A percentile compares a stretch with the other conserved stretches of the same genome.
phyloP scores from a whole-genome alignment of 2,888 invertebrate species.

The Andrena bicolor region DNA sequence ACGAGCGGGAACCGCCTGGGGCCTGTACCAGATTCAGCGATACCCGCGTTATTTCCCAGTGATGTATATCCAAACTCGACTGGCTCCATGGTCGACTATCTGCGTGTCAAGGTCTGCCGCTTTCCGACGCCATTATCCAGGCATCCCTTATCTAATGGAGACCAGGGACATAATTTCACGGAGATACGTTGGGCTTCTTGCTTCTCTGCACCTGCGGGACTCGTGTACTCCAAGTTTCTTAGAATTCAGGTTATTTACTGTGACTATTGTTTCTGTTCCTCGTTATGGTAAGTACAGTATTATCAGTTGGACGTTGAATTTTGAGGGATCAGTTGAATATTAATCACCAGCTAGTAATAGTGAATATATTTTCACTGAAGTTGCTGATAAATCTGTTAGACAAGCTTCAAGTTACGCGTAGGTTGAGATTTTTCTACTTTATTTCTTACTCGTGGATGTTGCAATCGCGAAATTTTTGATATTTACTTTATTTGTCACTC shows the following conservation, averaged over 20 bases:
- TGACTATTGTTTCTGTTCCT: no score
- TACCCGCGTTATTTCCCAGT: slow-evolving; percentile 55
- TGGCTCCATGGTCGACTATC: slow-evolving; percentile 1
- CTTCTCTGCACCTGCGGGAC: slow-evolving; percentile 3
- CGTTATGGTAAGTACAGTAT: no score
- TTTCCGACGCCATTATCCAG: not conserved
- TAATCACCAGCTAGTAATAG: no score
- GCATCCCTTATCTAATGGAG: slow-evolving; percentile 1
- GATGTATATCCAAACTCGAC: slow-evolving; percentile 47
- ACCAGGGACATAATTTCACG: not conserved
- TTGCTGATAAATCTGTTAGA: no score
- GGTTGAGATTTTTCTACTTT: no score
- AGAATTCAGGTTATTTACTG: not conserved
- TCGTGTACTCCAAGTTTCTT: not conserved
- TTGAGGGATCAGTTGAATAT: no score
- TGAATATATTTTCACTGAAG: no score
- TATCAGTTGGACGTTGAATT: no score
- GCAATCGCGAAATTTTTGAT: no score
- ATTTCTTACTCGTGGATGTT: no score
- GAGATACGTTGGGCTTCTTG: not conserved
- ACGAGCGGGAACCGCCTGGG: slow-evolving; percentile 26
- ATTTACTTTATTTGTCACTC: no score
- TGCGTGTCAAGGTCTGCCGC: not conserved
- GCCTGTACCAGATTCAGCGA: slow-evolving; percentile 50
- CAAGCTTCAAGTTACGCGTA: no score